Evolutionary conservation across 1,140 invertebrate species (phyloP), one percentile per base, ranked within the genome.

Genomic region (Pseudomyrmex gracilis): DNA sequence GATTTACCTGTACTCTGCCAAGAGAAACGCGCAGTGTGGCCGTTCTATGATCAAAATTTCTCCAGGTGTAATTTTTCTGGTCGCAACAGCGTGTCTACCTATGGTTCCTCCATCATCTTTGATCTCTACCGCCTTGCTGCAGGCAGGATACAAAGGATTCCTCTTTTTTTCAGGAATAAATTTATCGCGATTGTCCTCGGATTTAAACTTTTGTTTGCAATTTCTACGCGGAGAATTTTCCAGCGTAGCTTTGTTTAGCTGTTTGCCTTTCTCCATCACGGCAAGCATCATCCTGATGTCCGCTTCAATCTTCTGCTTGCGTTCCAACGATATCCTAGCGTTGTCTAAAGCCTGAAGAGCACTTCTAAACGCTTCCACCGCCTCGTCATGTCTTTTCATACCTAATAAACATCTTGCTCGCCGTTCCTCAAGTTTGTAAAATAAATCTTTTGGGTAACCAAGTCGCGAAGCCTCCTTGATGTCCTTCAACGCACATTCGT

Each of bases 351-450:
- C 92, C 68, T 92, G 95, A 12, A 97, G 95, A 45, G 96, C 96
- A 43, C 94, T 94, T 89, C 95, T 96, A 87, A 97, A 97, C 51
- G 96, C 95, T 9, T 94, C 92, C 2, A 97, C 94, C 0, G 98
- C 97, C 77, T 96, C 95, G 8, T 96, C 94, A 87, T 96, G 95
- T 74, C 96, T 95, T 76, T 97, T 96, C 55, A 98, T 94, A 3
- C 96, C 96, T 70, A 97, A 94, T 55, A 97, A 95, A 92, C 97
- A 98, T 87, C 96, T 95, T 0, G 97, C 97, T 82, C 94, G 96
- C 84, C 98, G 95, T 85, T 98, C 97, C 67, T 96, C 95, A 0
- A 98, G 92, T 93, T 98, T 98, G 91, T 97, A 97, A 1, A 95
- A 92, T 15, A 98, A 92, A 68, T 97, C 95, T 76, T 95, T 94